These are phyloP conservation scores for Willisornis vidua DNA, from an alignment of 2,113 vertebrate species.

Conservation along the genomic window DNA sequence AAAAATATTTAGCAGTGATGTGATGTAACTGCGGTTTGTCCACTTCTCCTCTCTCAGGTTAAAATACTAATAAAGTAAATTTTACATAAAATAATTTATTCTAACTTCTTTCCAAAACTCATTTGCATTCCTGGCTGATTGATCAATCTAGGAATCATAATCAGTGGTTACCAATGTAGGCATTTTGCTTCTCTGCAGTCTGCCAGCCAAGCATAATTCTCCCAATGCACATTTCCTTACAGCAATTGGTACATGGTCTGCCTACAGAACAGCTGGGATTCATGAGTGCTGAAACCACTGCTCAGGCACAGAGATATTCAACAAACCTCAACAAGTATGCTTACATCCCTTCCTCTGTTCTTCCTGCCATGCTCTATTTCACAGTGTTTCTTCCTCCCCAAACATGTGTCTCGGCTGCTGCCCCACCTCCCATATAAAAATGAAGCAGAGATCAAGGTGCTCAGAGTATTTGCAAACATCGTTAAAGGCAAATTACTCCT, in stretches of 20 bases:
- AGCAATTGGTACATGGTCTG: background rate
- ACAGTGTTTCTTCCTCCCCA: background rate
- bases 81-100: background rate
- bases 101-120: background rate
- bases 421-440: background rate
- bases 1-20: background rate
- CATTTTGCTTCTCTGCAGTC: background rate
- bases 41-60: background rate
- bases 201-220: background rate
- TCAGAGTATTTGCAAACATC: background rate
- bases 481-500: slow-evolving; percentile 16
- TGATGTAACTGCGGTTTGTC: background rate
- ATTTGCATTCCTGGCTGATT: background rate
- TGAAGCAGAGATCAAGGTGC: background rate
- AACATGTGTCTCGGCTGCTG: background rate
- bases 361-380: background rate
- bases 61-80: background rate
- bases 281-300: background rate
- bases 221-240: background rate
- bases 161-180: background rate
- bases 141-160: background rate
- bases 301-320: background rate
- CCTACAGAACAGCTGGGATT: background rate
- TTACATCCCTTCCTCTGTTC: background rate
- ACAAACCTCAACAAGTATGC: background rate